Conservation (phyloP, 2,797 vertebrate genomes). For the Acrossocheilus wenchowensis region DNA sequence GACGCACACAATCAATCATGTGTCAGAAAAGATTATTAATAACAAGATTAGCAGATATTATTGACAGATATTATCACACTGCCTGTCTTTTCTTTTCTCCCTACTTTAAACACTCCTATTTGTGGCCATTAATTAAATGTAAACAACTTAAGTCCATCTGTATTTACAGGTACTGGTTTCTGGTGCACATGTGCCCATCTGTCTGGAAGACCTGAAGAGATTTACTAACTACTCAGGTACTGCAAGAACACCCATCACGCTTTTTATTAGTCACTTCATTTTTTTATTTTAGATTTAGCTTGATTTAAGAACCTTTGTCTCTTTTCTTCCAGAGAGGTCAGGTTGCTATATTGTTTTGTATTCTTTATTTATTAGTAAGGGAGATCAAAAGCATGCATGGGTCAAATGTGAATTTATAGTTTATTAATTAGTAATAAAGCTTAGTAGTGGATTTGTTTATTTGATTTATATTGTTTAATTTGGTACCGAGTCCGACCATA, state of each 20-base stretch:
- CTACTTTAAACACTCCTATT: background rate
- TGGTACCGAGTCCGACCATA: background rate
- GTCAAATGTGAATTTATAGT: background rate
- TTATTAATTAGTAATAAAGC: background rate
- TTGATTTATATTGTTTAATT: background rate
- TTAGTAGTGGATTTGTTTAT: background rate
- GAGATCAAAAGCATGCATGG: background rate
- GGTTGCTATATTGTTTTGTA: background rate
- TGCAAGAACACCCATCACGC: conserved; percentile 2
- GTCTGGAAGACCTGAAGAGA: conserved; percentile 94
- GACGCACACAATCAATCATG: background rate
- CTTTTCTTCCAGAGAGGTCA: background rate
- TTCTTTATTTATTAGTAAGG: background rate
- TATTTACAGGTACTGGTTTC: conserved; percentile 90
- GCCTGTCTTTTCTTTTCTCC: background rate
- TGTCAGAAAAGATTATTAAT: background rate
- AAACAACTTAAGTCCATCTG: background rate
- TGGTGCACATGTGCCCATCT: conserved; percentile 95
- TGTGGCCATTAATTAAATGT: background rate
- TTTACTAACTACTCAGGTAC: conserved; percentile 98
- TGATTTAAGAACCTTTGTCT: background rate
- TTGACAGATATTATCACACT: background rate
- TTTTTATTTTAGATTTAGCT: background rate
- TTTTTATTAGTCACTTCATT: background rate
- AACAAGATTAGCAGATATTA: background rate